These are phyloP conservation scores for Drosophila pseudotakahashii DNA, from an alignment of 2,888 invertebrate species.

Conservation along the genomic window DNA sequence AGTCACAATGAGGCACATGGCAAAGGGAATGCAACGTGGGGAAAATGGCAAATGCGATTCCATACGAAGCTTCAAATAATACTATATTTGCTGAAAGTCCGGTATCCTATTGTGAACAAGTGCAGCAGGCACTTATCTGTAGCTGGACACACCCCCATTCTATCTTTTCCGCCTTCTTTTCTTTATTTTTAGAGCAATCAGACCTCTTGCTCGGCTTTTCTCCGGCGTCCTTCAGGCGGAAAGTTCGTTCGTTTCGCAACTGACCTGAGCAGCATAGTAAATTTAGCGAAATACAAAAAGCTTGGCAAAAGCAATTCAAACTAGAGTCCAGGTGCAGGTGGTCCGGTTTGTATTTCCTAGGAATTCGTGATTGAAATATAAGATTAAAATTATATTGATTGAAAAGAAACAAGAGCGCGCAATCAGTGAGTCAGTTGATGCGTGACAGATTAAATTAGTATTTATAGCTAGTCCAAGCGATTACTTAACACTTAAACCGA, in stretches of 20 bases:
- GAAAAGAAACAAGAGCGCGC: background rate
- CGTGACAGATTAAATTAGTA: background rate
- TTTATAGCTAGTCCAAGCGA: background rate
- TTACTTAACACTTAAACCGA: background rate
- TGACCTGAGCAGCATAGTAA: conserved; percentile 23
- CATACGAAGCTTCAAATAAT: conserved; percentile 12
- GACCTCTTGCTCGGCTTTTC: conserved; percentile 1
- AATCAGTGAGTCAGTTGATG: background rate
- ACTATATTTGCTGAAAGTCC: conserved; percentile 1
- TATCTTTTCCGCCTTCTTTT: background rate
- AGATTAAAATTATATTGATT: background rate
- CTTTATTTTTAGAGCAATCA: conserved; percentile 18
- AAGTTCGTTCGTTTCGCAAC: conserved; percentile 37
- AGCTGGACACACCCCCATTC: background rate
- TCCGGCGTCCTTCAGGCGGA: background rate
- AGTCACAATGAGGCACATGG: background rate
- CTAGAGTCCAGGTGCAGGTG: conserved; percentile 11
- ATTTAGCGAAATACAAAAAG: conserved; percentile 18
- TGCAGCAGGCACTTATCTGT: conserved; percentile 37
- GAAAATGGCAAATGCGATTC: conserved; percentile 40
- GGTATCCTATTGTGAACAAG: conserved; percentile 28
- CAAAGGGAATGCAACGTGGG: conserved; percentile 31
- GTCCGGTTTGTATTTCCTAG: background rate
- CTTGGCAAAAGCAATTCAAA: conserved; percentile 29
- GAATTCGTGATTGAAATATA: background rate